Conservation (phyloP, 2,113 vertebrate genomes). For the Canis aureus region DNA sequence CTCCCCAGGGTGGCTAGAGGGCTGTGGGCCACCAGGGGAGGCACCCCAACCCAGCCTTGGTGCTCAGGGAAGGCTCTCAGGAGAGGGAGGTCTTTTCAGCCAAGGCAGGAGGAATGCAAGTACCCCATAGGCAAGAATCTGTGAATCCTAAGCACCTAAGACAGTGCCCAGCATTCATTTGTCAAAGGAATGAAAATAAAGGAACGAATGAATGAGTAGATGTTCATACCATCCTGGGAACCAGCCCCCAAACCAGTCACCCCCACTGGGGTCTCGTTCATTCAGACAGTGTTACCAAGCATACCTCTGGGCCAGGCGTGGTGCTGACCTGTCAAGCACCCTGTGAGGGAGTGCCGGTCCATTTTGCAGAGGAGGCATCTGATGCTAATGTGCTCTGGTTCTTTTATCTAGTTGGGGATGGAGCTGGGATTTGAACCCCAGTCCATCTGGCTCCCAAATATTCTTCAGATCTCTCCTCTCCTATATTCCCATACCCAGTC, state of each 20-base stretch:
- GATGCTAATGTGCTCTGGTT: neutral
- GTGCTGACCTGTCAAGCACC: neutral
- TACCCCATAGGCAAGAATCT: neutral
- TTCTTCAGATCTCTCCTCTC: neutral
- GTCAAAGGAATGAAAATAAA: neutral
- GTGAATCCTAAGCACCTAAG: neutral
- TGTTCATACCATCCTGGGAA: neutral
- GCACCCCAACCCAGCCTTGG: neutral
- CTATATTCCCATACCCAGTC: neutral
- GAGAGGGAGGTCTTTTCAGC: neutral
- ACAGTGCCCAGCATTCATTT: neutral
- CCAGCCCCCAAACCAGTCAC: neutral
- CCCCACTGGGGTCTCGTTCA: neutral
- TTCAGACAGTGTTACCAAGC: neutral
- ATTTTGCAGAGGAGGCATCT: neutral
- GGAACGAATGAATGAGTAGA: neutral
- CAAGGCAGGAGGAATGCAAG: neutral
- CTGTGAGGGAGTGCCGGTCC: neutral
- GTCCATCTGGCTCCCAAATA: neutral
- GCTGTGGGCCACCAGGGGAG: neutral
- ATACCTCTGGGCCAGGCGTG: neutral
- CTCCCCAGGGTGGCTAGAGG: neutral
- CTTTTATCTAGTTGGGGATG: neutral
- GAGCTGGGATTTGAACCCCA: neutral
- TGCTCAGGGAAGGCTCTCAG: neutral